These are phyloP conservation scores for Taxidea taxus DNA, from an alignment of 2,113 vertebrate species.

Conservation along the genomic window DNA sequence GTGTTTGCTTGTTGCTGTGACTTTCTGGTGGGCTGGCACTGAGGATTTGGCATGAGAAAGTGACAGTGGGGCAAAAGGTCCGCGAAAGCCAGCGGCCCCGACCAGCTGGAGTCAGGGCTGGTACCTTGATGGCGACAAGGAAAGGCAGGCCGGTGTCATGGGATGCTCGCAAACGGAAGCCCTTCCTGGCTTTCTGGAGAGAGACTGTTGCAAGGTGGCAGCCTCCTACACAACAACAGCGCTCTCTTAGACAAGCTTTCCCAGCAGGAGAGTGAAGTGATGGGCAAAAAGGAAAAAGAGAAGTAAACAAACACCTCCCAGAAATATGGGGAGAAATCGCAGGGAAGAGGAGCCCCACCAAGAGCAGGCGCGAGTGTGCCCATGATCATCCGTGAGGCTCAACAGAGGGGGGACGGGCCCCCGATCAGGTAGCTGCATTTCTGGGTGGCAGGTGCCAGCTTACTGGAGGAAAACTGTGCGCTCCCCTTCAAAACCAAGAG, in stretches of 20 bases:
- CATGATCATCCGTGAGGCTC: rapidly evolving
- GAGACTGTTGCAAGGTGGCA: neutral
- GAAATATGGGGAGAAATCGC: rapidly evolving
- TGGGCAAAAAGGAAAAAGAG: neutral
- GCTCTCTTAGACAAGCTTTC: neutral
- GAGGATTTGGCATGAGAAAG: neutral
- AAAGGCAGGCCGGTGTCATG: neutral
- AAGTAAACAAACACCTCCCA: neutral
- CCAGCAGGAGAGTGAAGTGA: neutral
- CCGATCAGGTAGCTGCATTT: neutral
- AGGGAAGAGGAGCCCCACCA: neutral
- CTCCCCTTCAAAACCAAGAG: neutral
- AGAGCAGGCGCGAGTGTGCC: rapidly evolving
- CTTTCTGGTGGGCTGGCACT: neutral
- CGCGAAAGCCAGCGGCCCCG: neutral
- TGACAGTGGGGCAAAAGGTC: neutral
- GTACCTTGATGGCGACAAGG: neutral
- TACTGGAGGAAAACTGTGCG: neutral
- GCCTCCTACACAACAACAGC: rapidly evolving
- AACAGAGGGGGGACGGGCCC: rapidly evolving
- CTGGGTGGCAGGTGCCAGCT: neutral
- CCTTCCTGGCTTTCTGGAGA: neutral
- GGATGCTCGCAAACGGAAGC: neutral
- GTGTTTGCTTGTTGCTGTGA: neutral
- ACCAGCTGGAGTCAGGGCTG: neutral